Base-by-base conservation (phyloP, 2,888 invertebrate genomes). In the Cryptocheilus praepositus region DNA sequence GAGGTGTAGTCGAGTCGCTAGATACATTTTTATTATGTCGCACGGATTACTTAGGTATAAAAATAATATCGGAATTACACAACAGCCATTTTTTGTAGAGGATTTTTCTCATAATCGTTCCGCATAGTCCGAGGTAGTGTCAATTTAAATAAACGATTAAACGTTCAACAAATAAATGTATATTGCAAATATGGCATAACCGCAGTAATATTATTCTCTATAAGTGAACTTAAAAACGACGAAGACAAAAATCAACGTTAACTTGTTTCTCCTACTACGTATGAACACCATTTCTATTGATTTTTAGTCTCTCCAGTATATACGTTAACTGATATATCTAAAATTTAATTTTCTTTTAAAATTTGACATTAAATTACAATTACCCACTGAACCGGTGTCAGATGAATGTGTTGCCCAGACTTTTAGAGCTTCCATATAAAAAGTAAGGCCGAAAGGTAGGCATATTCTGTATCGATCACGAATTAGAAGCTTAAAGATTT, bases 391-490 rank as follows among this genome's bases (percentile, higher is more conserved):
- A 64, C 59, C 49, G 49, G 49, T 49, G n/a, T 49, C 53, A 36
- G 36, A 36, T 36, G 36, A 53, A 21, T 63, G 54, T 45, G 49
- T 49, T 44, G 45, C 58, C 45, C 57, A 49, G 65, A 70, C 53
- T 44, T 60, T 45, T 49, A 46, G 8, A 18, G 56, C 36, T 67
- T 67, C 22, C 16, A 58, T 68, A 64, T 80, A 81, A 83, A 81
- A 81, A 81, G 77, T 85, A 83, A 85, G 84, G 85, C 85, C 85
- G 81, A 83, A 85, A 84, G 81, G 74, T 86, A 85, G 85, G 82
- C 84, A 70, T 36, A 36, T 85, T 81, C 67, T 74, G 66, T 77
- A 74, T 75, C 72, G 77, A 76, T 77, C 68, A 73, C 70, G 70
- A 79, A 67, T 80, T 61, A 71, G 64, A 80, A 74, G 75, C 73